Conservation (phyloP, 2,888 invertebrate species). For the Phasia obesa region DNA sequence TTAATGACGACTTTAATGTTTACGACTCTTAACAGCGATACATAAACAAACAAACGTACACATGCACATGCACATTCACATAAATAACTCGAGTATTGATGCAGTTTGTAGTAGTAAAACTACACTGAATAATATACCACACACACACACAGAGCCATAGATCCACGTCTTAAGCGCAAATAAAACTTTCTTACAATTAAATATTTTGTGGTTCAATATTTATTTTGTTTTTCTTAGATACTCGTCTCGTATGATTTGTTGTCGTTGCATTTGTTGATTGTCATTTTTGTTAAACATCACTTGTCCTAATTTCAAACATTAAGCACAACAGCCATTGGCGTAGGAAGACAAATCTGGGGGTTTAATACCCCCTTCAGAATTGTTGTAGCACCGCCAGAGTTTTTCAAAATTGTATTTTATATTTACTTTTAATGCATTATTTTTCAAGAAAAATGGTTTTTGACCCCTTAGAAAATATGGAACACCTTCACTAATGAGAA, state of each 20-base stretch:
- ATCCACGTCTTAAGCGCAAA: background rate
- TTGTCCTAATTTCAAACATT: constrained; percentile 35
- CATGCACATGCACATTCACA: background rate
- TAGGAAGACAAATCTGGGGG: too few relatives aligned
- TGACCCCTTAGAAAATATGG: too few relatives aligned
- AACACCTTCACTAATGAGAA: too few relatives aligned
- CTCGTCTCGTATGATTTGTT: background rate
- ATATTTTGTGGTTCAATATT: constrained; percentile 26
- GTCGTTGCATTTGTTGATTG: background rate
- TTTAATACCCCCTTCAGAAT: too few relatives aligned
- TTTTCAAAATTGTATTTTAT: too few relatives aligned
- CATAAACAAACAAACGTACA: background rate
- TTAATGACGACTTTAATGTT: constrained; percentile 76
- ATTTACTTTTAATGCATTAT: too few relatives aligned
- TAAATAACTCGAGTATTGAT: background rate
- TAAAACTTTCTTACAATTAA: constrained; percentile 35
- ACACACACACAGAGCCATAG: background rate
- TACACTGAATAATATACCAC: background rate
- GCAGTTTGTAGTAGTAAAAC: too few relatives aligned
- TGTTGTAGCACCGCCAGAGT: too few relatives aligned
- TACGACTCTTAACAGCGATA: constrained; percentile 38
- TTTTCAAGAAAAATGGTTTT: too few relatives aligned
- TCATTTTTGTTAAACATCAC: background rate
- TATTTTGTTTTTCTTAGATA: constrained; percentile 3
- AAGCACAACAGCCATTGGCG: background rate